phyloP scores from a whole-genome alignment of 2,888 invertebrate species.

The Salticus scenicus region DNA sequence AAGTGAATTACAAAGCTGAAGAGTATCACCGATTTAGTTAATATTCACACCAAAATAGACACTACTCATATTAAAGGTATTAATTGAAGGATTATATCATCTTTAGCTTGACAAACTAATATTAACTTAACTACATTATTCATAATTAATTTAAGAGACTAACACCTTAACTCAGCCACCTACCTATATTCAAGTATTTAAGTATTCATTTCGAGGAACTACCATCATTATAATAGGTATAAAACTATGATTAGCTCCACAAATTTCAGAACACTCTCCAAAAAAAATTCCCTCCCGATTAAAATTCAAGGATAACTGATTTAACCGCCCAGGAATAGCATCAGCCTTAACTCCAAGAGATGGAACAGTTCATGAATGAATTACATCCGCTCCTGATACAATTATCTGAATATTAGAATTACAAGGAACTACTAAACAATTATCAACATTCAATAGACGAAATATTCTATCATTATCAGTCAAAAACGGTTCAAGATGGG shows the following conservation, averaged over 20 bases:
- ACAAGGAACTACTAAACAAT: conserved; percentile 80
- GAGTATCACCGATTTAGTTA: no score
- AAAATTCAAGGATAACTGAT: conserved; percentile 79
- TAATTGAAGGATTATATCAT: no score
- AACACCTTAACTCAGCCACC: no score
- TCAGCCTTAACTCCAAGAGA: conserved; percentile 76
- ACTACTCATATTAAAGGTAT: no score
- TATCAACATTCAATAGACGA: conserved; percentile 82
- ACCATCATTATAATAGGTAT: conserved; percentile 82
- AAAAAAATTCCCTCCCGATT: conserved; percentile 82
- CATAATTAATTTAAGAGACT: no score
- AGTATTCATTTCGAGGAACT: background rate
- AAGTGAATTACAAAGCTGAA: no score
- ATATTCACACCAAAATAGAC: no score
- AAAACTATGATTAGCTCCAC: conserved; percentile 87
- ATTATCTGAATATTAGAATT: conserved; percentile 81
- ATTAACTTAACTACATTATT: no score
- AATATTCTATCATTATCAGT: conserved; percentile 78
- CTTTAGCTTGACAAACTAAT: no score
- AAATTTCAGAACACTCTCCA: conserved; percentile 89
- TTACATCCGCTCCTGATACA: conserved; percentile 79
- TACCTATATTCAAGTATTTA: no score
- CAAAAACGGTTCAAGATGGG: no score
- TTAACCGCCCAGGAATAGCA: conserved; percentile 77
- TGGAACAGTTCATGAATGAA: conserved; percentile 77